Evolutionary conservation across 37 sponge, comb jelly and placozoan genomes (phyloP), one percentile per base, ranked within the genome.

Genomic region (Aphrocallistes beatrix): DNA sequence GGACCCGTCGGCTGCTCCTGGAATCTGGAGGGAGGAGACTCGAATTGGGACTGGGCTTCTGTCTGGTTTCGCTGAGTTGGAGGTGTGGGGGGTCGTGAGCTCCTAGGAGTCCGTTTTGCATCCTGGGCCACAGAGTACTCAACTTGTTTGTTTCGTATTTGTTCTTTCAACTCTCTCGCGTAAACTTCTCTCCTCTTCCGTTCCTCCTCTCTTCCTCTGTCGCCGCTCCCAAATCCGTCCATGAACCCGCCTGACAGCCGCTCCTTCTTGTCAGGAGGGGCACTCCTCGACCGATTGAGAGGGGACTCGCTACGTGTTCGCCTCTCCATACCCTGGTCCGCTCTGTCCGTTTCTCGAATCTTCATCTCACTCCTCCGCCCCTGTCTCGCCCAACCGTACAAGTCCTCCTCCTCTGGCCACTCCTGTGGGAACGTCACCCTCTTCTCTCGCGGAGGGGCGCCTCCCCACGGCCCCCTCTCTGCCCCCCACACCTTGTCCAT

Each of bases 381-480:
- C 17, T 60, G 75, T 60, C 75, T 60, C 25, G 75, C 75, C 75
- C 75, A 60, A 3, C 75, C 75, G 34, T 60, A 60, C 75, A 60
- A 30, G 8, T 60, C 75, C 34, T 19, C 10, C 75, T 60, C 75
- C 34, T 60, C 75, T 21, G 8, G 75, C 75, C 75, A 60, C 75
- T 60, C 75, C 8, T 60, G 75, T 6, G 75, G 75, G 75, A 60
- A 60, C 28, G 17, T 60, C 34, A 60, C 75, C 34, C 75, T 60
- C 75, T 60, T 60, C 75, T 60, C 75, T 30, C 8, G 25, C 28
- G 75, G 75, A 13, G 45, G 45, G n/a, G 75, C 28, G 34, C 75
- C n/a, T 30, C 21, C 3, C 28, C 32, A 13, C 32, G 34, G 25
- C 6, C n/a, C 75, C 34, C 75, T 60, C 28, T 60, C 34, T 32